Base-by-base conservation (phyloP, 2,113 vertebrate genomes). In the Centropristis striata region DNA sequence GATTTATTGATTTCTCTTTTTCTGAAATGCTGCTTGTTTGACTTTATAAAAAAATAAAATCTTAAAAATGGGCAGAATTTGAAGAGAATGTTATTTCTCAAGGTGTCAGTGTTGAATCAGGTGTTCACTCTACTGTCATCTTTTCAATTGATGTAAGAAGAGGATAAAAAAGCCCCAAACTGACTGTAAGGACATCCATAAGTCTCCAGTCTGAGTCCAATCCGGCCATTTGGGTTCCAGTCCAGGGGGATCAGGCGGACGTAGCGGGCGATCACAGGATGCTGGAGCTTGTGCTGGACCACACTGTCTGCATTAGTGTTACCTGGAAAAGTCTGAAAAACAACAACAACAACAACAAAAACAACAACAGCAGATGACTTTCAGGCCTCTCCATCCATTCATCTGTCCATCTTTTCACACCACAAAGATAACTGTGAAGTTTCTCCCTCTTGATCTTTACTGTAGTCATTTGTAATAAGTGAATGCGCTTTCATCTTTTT, bases 221-320 rank as follows among this genome's bases (percentile, higher is more conserved):
- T 90, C 41, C 88, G 75, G 1, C 91, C 91, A 8, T 80, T 87
- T 4, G 60, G 73, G 54, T 92, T 92, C 91, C 91, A 91, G 82
- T 83, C 83, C 47, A 90, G 75, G 0, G 91, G 91, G 74, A 87
- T 36, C 25, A 92, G 71, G 6, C 71, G 89, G 37, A 92, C 64
- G 14, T 79, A 90, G 16, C 81, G 91, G 57, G 89, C 57, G 4
- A 90, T 75, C 18, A 85, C 91, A 0, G 57, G 75, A 4, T 85
- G 84, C 83, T 86, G 74, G 16, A 92, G 89, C 51, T 88, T 84
- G 81, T 92, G 81, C 16, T 89, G 86, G 23, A 92, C 86, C 81
- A 92, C 91, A 4, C 81, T 90, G 84, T 92, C 89, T 55, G 91
- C 91, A 9, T 92, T 92, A 5, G 23, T 89, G 84, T 92, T 92